Conservation (phyloP, 2,888 invertebrate species). For the Drosophila neoperkinsi region DNA sequence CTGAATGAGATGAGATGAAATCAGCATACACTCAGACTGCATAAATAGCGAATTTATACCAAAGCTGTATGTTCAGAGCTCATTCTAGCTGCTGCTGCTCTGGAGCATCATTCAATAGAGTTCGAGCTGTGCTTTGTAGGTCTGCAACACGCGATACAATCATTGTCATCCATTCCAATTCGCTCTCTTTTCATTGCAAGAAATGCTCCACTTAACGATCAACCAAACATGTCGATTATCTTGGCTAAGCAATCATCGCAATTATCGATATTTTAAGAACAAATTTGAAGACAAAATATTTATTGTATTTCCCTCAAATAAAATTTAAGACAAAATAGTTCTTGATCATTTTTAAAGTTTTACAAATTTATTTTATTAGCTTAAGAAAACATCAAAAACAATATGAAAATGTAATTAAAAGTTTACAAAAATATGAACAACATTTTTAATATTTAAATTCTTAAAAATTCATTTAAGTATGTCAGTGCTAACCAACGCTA, state of each 20-base stretch:
- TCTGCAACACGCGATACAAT: conserved; percentile 65
- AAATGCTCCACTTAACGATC: conserved; percentile 3
- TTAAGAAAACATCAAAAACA: background rate
- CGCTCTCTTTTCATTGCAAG: background rate
- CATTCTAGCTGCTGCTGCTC: conserved; percentile 14
- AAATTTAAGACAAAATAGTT: background rate
- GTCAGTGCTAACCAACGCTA: background rate
- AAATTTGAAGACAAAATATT: too few relatives aligned
- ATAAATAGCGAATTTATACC: conserved; percentile 82
- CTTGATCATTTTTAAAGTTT: background rate
- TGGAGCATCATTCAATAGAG: conserved; percentile 35
- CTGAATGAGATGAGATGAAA: conserved; percentile 82
- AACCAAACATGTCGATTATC: conserved; percentile 4
- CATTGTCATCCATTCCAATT: conserved; percentile 30
- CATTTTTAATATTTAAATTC: background rate
- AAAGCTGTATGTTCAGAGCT: conserved; percentile 45
- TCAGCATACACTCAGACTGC: conserved; percentile 82
- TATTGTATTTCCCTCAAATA: too few relatives aligned
- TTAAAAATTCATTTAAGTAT: background rate
- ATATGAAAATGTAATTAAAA: background rate
- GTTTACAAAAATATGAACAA: background rate
- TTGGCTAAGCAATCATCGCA: background rate
- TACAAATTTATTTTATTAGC: background rate
- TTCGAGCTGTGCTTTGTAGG: conserved; percentile 43
- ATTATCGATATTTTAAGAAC: background rate